Conservation (phyloP, 2,113 vertebrate genomes). For the Acanthochromis polyacanthus region DNA sequence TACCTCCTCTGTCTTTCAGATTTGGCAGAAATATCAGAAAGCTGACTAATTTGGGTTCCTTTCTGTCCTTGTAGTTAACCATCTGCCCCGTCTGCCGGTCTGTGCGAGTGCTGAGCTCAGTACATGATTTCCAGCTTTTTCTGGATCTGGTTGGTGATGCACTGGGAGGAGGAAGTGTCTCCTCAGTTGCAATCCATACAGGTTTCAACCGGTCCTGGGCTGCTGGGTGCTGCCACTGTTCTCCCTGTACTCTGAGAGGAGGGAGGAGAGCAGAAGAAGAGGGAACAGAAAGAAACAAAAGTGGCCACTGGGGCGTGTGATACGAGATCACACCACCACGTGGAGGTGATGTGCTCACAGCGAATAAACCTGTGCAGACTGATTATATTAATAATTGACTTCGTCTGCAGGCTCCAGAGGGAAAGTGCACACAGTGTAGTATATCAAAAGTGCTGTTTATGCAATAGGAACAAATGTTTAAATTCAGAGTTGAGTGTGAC, state of each 20-base stretch:
- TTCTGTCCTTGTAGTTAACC: not conserved
- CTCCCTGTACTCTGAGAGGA: slow-evolving; percentile 58
- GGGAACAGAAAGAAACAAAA: slow-evolving; percentile 31
- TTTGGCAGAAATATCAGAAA: slow-evolving; percentile 7
- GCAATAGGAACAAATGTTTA: not conserved
- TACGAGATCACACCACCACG: slow-evolving; percentile 13
- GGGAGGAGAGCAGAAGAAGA: slow-evolving; percentile 4
- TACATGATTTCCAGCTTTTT: slow-evolving; percentile 61
- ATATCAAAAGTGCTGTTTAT: slow-evolving; percentile 1
- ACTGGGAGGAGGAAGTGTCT: slow-evolving; percentile 72
- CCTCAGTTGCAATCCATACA: slow-evolving; percentile 69
- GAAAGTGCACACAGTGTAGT: not conserved
- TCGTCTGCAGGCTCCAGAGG: not conserved
- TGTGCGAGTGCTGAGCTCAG: slow-evolving; percentile 20
- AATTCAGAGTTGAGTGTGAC: slow-evolving; percentile 3
- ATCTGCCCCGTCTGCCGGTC: slow-evolving; percentile 1
- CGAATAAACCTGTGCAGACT: slow-evolving; percentile 2
- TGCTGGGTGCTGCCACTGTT: slow-evolving; percentile 60
- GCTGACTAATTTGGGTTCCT: slow-evolving; percentile 27
- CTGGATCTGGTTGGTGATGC: slow-evolving; percentile 68
- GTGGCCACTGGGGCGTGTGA: slow-evolving; percentile 16
- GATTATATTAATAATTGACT: not conserved
- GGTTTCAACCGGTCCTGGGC: slow-evolving; percentile 82
- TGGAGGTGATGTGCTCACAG: slow-evolving; percentile 5
- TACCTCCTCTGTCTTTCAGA: slow-evolving; percentile 36